Percentiles rank a stretch among this genome's conserved stretches.
Evolutionary conservation across 2,888 invertebrate species (phyloP).

Genomic region (Hoplodrina ambigua): DNA sequence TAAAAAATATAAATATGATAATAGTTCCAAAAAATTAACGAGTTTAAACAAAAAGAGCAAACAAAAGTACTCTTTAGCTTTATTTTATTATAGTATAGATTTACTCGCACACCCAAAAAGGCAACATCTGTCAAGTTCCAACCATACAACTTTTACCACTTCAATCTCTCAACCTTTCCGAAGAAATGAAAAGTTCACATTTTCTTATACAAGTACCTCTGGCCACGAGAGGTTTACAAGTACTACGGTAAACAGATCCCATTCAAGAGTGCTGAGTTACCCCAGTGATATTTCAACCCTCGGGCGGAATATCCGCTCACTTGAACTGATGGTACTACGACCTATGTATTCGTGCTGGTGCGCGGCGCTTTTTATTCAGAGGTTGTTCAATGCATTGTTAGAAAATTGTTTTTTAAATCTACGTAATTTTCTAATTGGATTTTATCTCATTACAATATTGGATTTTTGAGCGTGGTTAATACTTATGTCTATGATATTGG

Average conservation of each 20-base stretch:
- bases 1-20: too few species aligned
- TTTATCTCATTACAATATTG: neutral
- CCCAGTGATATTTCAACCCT: slow-evolving; percentile 49
- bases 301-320: slow-evolving; percentile 32
- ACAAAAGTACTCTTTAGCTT: too few species aligned
- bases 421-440: too few species aligned
- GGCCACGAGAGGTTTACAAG: slow-evolving; percentile 34
- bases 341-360: slow-evolving; percentile 29
- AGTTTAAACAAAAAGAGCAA: too few species aligned
- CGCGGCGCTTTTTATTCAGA: slow-evolving; percentile 6
- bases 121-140: slow-evolving; percentile 3
- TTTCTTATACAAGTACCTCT: slow-evolving; percentile 32
- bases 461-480: too few species aligned
- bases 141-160: slow-evolving; percentile 16
- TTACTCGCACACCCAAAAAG: slow-evolving; percentile 18
- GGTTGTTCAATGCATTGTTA: neutral
- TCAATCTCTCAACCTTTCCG: slow-evolving; percentile 32
- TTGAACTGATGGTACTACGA: slow-evolving; percentile 29
- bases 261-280: slow-evolving; percentile 47
- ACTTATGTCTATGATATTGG: too few species aligned
- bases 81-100: neutral
- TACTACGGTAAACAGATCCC: slow-evolving; percentile 42
- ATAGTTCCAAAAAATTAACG: too few species aligned
- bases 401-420: neutral
- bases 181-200: slow-evolving; percentile 47